These are phyloP conservation scores for Aphodius sticticus DNA, from an alignment of 2,888 invertebrate genomes.

Conservation along the genomic window DNA sequence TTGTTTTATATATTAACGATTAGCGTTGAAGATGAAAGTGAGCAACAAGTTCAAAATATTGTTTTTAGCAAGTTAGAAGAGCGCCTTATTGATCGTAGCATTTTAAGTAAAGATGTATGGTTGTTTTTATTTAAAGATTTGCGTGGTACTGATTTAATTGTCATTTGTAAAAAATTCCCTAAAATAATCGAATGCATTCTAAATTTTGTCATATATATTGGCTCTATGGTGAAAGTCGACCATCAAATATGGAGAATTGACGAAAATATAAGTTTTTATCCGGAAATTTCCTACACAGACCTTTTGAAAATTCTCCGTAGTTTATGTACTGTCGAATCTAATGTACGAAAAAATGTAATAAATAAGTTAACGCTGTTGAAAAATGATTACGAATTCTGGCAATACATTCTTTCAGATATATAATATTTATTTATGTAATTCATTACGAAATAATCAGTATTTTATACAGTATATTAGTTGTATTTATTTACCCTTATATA, in stretches of 20 bases:
- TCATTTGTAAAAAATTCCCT: slow-evolving; percentile 52
- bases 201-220: slow-evolving; percentile 61
- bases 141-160: slow-evolving; percentile 51
- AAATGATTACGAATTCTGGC: slow-evolving; percentile 60
- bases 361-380: slow-evolving; percentile 60
- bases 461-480: slow-evolving; percentile 11
- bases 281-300: slow-evolving; percentile 63
- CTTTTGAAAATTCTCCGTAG: slow-evolving; percentile 59
- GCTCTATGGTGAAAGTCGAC: slow-evolving; percentile 58
- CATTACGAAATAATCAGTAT: slow-evolving; percentile 15
- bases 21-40: slow-evolving; percentile 39
- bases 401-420: slow-evolving; percentile 38
- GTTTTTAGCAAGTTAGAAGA: slow-evolving; percentile 50
- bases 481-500: slow-evolving; percentile 19
- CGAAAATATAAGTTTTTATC: slow-evolving; percentile 50
- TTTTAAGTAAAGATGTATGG: slow-evolving; percentile 57
- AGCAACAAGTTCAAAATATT: slow-evolving; percentile 46
- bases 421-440: slow-evolving; percentile 28
- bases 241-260: slow-evolving; percentile 55
- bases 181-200: slow-evolving; percentile 58
- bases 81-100: slow-evolving; percentile 55
- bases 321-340: slow-evolving; percentile 57
- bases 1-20: slow-evolving; percentile 51
- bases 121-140: slow-evolving; percentile 52
- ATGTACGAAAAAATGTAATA: slow-evolving; percentile 59